These are phyloP conservation scores for Calonectris borealis DNA, from an alignment of 2,113 vertebrate species.

Conservation along the genomic window DNA sequence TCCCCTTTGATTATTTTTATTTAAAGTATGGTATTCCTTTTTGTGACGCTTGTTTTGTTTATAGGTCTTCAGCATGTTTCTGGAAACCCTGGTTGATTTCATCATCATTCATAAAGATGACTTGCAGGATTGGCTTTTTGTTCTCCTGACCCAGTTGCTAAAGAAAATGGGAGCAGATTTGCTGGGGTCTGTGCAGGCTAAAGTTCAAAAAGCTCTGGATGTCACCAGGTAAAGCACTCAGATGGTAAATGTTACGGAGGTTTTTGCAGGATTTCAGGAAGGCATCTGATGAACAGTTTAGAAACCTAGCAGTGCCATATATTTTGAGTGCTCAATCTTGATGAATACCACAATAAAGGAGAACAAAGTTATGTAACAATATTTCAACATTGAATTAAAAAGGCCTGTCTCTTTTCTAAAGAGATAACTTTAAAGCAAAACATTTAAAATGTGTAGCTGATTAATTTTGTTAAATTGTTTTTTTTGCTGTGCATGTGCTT, in stretches of 20 bases:
- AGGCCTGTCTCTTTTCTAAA: background rate
- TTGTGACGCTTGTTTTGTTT: background rate
- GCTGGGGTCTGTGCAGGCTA: slow-evolving; percentile 96
- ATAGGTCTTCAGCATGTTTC: slow-evolving; percentile 98
- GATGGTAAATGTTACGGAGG: background rate
- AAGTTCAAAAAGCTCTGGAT: slow-evolving; percentile 97
- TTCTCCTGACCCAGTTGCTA: slow-evolving; percentile 94
- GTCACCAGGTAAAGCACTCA: slow-evolving; percentile 84
- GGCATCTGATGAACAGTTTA: background rate
- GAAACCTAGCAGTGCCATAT: background rate
- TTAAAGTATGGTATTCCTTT: background rate
- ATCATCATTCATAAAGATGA: slow-evolving; percentile 95
- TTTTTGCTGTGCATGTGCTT: background rate
- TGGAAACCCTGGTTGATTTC: slow-evolving; percentile 98
- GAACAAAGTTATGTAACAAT: background rate
- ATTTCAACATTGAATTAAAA: background rate
- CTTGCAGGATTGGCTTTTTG: slow-evolving; percentile 98
- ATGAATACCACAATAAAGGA: background rate
- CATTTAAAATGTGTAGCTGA: background rate
- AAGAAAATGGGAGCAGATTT: slow-evolving; percentile 99
- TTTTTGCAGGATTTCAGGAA: background rate
- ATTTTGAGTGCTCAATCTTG: background rate
- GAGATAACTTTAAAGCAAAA: background rate
- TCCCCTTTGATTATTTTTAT: background rate
- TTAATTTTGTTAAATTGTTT: background rate